Conservation (phyloP, 2,888 invertebrate species). For the Catotricha subobsoleta region DNA sequence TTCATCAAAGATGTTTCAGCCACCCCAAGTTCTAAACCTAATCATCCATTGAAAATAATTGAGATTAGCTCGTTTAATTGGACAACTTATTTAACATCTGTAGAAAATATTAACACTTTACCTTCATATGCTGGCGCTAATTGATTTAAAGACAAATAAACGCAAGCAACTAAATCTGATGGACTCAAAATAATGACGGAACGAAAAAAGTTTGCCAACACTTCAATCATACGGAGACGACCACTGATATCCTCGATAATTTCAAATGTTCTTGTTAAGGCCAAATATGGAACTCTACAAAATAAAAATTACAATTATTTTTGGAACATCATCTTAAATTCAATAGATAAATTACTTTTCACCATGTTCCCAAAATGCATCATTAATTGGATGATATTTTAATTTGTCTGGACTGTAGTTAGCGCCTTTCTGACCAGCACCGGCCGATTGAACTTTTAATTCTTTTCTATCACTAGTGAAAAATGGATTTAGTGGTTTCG, state of each 20-base stretch:
- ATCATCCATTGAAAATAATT: not conserved
- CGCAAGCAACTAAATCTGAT: conserved; percentile 71
- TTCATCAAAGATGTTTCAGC: conserved; percentile 91
- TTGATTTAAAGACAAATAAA: conserved; percentile 91
- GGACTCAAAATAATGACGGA: conserved; percentile 80
- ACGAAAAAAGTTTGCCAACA: conserved; percentile 76
- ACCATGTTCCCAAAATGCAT: conserved; percentile 62
- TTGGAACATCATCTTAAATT: conserved; percentile 1
- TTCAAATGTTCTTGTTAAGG: conserved; percentile 76
- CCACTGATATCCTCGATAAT: conserved; percentile 71
- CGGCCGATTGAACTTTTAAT: conserved; percentile 6
- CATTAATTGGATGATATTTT: conserved; percentile 64
- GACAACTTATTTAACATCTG: too few relatives aligned
- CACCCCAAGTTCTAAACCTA: conserved; percentile 68
- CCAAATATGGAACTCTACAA: conserved; percentile 77
- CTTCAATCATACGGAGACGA: conserved; percentile 80
- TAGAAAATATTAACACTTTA: conserved; percentile 18
- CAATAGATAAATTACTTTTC: conserved; percentile 37
- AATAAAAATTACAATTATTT: conserved; percentile 5
- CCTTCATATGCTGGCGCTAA: conserved; percentile 93
- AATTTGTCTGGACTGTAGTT: conserved; percentile 52
- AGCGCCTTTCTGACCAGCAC: conserved; percentile 16
- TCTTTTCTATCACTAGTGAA: conserved; percentile 6
- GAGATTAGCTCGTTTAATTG: too few relatives aligned
- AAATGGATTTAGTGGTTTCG: conserved; percentile 5